Evolutionary conservation across 2,888 invertebrate genomes (phyloP), one percentile per base, ranked within the genome.

Genomic region (Ecliptopera silaceata): DNA sequence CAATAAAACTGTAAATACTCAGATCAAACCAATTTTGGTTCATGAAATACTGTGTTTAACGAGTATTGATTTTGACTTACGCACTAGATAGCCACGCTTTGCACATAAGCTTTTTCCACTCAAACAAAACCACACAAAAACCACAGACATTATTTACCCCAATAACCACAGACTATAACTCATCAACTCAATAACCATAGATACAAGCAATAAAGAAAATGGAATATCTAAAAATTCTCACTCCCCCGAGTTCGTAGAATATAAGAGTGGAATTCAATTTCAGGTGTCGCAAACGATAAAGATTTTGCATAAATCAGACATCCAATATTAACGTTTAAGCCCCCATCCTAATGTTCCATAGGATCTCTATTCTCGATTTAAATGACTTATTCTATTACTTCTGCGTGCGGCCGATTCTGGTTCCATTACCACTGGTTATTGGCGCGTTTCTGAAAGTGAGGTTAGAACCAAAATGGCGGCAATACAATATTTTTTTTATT

Each of bases 281-380:
- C 84, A 85, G 85, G 85, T 87, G 86, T 81, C 81, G 75, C 71
- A 71, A 59, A 71, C 83, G 88, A 88, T 88, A 88, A 88, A 88
- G 88, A 88, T 88, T 87, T 83, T 82, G 84, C 90, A 91, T 91
- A 91, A 91, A 91, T 91, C 90, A 89, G 82, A 82, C 81, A 85
- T 90, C 88, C 88, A 84, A 89, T 91, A 89, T 85, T 84, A 86
- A 74, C 80, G 79, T 82, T 86, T 86, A 84, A 82, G 78, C 78
- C 54, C 58, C 50, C 50, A 32, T 59, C 47, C 84, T 88, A 89
- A 90, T 89, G 88, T 86, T 78, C 82, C 54, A 72, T 65, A 84
- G 84, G 84, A 84, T 88, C 83, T 86, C 86, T 88, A 88, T 86
- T 86, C 82, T 34, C 89, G 84, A 89, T 90, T 89, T 86, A 88